Evolutionary conservation across 2,888 invertebrate species (phyloP).

Genomic region (Punctoribates punctum): DNA sequence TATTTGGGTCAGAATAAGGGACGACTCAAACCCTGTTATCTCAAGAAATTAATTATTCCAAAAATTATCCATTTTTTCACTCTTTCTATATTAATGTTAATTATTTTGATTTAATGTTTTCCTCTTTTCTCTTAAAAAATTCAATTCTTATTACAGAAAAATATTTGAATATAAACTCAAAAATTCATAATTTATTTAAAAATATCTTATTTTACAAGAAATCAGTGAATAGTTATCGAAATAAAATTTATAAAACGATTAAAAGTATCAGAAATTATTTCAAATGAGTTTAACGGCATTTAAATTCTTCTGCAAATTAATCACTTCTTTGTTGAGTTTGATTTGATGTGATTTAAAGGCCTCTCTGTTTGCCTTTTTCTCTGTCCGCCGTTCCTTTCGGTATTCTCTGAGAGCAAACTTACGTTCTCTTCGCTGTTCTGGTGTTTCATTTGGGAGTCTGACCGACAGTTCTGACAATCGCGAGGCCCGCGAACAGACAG

Average conservation of each 20-base stretch:
- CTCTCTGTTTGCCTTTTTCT: constrained; percentile 72
- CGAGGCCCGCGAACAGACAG: constrained; percentile 27
- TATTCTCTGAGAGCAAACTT: constrained; percentile 76
- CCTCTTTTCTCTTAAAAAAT: background rate
- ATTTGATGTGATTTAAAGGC: constrained; percentile 84
- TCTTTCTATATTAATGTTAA: no score
- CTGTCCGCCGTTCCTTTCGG: constrained; percentile 69
- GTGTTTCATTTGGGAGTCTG: constrained; percentile 71
- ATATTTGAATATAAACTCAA: background rate
- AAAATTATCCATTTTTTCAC: no score
- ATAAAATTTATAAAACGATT: background rate
- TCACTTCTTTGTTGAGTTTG: constrained; percentile 68
- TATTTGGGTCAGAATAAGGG: no score
- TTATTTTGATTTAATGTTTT: no score
- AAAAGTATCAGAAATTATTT: background rate
- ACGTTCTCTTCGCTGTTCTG: constrained; percentile 72
- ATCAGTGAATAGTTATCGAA: no score
- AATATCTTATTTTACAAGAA: no score
- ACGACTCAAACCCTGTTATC: no score
- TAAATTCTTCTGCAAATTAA: constrained; percentile 65
- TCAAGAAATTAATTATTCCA: no score
- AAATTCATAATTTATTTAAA: background rate
- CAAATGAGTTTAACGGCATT: constrained; percentile 49
- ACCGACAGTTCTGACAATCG: constrained; percentile 51
- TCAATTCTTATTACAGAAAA: background rate